Evolutionary conservation across 2,113 vertebrate species (phyloP).

Genomic region (Cyanoramphus novaezelandiae): DNA sequence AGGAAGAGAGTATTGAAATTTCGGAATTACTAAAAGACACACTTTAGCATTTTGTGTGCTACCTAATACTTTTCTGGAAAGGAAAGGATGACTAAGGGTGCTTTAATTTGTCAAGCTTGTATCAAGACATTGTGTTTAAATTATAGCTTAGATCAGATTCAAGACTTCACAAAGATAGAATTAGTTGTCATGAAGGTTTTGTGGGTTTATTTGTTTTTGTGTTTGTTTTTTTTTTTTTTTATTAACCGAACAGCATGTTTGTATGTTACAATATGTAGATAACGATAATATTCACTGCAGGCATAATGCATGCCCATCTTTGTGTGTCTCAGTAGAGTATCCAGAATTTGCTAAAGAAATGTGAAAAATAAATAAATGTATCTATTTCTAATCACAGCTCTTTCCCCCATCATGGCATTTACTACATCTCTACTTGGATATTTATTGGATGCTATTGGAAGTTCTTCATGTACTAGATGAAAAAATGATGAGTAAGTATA

Average conservation of each 20-base stretch:
- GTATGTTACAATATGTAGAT: neutral
- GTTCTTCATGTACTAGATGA: constrained; percentile 87
- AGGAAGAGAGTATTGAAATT: neutral
- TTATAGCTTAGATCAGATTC: neutral
- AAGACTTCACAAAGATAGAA: neutral
- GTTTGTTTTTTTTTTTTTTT: neutral
- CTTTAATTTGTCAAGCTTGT: neutral
- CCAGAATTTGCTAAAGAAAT: neutral
- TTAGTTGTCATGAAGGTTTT: neutral
- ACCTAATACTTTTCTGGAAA: neutral
- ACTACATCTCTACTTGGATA: constrained; percentile 91
- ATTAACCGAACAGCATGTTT: neutral
- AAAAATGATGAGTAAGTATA: constrained; percentile 85
- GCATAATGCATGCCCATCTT: neutral
- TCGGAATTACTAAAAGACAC: neutral
- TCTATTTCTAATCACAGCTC: constrained; percentile 75
- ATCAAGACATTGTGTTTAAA: neutral
- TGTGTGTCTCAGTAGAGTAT: neutral
- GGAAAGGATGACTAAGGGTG: neutral
- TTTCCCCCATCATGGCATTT: constrained; percentile 95
- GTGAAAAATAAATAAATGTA: neutral
- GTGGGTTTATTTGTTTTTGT: neutral
- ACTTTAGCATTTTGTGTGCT: neutral
- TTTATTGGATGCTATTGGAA: constrained; percentile 91
- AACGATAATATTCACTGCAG: neutral